Percentiles rank a stretch among this genome's conserved stretches.
Evolutionary conservation across 2,888 invertebrate genomes (phyloP).

Genomic region (Ichneumon xanthorius): DNA sequence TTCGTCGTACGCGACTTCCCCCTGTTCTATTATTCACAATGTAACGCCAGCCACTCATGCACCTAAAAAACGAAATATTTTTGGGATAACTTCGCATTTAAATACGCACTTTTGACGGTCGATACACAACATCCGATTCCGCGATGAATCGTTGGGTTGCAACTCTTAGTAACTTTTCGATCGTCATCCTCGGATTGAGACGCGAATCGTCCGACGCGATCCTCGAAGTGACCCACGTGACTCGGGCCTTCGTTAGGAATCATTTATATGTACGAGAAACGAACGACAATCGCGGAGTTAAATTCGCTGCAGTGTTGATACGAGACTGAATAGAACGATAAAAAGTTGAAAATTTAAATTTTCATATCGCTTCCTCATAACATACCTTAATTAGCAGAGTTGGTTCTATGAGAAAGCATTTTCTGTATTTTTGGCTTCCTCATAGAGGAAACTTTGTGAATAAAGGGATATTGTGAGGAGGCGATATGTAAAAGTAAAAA

Average conservation of each 20-base stretch:
- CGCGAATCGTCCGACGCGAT: not conserved
- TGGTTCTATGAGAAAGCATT: too few relatives aligned
- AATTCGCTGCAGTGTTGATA: not conserved
- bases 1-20: constrained; percentile 21
- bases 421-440: too few relatives aligned
- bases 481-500: too few relatives aligned
- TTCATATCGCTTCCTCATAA: too few relatives aligned
- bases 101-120: constrained; percentile 46
- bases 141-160: not conserved
- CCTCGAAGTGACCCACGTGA: not conserved
- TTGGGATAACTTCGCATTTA: constrained; percentile 56
- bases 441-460: too few relatives aligned
- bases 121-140: constrained; percentile 39
- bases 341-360: too few relatives aligned
- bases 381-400: too few relatives aligned
- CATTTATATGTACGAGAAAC: not conserved
- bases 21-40: constrained; percentile 65
- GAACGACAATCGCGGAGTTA: not conserved
- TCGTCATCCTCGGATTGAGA: not conserved
- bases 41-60: constrained; percentile 56
- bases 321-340: not conserved
- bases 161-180: not conserved
- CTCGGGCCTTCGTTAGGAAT: not conserved
- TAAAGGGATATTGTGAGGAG: too few relatives aligned
- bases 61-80: constrained; percentile 31